Evolutionary conservation across 2,113 vertebrate species (phyloP).

Genomic region (Hyaena hyaena): DNA sequence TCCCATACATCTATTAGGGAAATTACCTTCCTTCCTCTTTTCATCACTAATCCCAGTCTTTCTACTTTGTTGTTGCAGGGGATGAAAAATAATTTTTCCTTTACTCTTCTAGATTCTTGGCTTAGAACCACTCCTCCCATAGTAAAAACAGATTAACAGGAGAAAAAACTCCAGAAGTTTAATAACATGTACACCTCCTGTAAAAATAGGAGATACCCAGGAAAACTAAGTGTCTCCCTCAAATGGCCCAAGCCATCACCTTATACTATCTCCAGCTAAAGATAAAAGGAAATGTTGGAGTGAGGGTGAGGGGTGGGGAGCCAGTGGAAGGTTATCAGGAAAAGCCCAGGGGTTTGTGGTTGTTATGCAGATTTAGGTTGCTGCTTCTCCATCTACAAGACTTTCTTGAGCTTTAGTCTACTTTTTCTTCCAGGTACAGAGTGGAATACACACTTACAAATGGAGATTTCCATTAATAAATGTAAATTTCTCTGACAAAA

Average conservation of each 20-base stretch:
- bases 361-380: background rate
- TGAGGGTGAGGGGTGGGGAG: background rate
- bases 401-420: background rate
- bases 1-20: background rate
- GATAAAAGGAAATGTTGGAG: background rate
- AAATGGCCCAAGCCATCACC: background rate
- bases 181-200: background rate
- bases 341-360: background rate
- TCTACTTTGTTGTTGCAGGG: background rate
- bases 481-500: background rate
- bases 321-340: background rate
- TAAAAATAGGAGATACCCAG: background rate
- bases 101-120: background rate
- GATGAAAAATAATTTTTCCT: background rate
- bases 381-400: background rate
- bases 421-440: background rate
- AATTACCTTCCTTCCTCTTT: background rate
- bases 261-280: background rate
- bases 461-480: background rate
- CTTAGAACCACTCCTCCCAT: background rate
- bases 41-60: background rate
- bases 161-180: background rate
- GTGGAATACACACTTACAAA: background rate
- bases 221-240: background rate
- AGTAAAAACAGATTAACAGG: background rate